Percentiles rank a stretch among this genome's conserved stretches.
Evolutionary conservation across 2,888 invertebrate genomes (phyloP).

Genomic region (Zeuzera pyrina): DNA sequence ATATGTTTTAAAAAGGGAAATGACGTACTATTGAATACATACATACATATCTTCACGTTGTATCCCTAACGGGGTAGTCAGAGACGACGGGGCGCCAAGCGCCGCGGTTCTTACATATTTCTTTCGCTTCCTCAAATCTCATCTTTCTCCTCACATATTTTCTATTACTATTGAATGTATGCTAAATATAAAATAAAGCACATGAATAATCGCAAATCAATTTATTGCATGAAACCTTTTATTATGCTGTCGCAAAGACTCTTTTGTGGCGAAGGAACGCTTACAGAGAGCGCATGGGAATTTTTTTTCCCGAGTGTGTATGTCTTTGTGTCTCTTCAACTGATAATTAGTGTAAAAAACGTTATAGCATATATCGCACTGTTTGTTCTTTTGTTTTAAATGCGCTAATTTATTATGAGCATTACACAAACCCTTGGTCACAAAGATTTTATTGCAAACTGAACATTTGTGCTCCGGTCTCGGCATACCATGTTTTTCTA

Average conservation of each 20-base stretch:
- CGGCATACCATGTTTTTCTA: slow-evolving; percentile 36
- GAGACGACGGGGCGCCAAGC: too few relatives aligned
- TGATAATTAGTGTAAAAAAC: slow-evolving; percentile 54
- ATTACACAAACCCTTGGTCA: slow-evolving; percentile 47
- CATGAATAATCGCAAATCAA: too few relatives aligned
- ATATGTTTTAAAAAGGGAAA: too few relatives aligned
- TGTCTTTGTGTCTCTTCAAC: slow-evolving; percentile 39
- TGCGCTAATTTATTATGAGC: slow-evolving; percentile 54
- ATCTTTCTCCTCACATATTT: too few relatives aligned
- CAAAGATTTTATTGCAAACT: slow-evolving; percentile 41
- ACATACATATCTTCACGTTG: too few relatives aligned
- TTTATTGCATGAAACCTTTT: slow-evolving; percentile 45
- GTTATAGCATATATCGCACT: slow-evolving; percentile 47
- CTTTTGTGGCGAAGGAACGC: slow-evolving; percentile 44
- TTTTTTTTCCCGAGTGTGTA: slow-evolving; percentile 49
- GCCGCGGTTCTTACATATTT: too few relatives aligned
- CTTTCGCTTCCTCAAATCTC: too few relatives aligned
- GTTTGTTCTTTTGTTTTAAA: slow-evolving; percentile 46
- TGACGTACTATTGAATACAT: too few relatives aligned
- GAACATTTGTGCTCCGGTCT: slow-evolving; percentile 42
- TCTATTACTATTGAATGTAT: too few relatives aligned
- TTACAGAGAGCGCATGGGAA: slow-evolving; percentile 38
- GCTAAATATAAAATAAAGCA: too few relatives aligned
- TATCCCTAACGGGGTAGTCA: too few relatives aligned
- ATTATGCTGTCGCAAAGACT: slow-evolving; percentile 47